Evolutionary conservation across 1,140 invertebrate species (phyloP).

Genomic region (Drosophila yakuba): DNA sequence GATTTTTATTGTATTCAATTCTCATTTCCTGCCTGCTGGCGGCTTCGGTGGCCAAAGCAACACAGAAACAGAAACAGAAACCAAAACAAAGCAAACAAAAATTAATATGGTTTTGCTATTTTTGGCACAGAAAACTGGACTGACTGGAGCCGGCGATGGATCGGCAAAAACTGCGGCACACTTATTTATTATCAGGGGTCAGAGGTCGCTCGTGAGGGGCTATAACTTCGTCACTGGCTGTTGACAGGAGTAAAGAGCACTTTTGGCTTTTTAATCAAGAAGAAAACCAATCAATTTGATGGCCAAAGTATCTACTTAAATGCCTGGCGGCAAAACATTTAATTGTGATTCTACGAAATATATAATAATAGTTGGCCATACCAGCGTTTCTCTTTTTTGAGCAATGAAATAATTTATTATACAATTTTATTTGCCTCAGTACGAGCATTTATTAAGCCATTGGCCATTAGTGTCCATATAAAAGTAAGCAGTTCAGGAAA

Average conservation of each 20-base stretch:
- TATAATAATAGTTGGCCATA: neutral
- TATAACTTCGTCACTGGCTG: constrained; percentile 20
- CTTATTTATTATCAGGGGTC: constrained; percentile 16
- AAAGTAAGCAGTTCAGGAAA: too few relatives aligned
- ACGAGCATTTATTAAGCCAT: neutral
- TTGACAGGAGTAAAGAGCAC: constrained; percentile 27
- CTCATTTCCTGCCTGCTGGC: constrained; percentile 60
- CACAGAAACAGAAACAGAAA: constrained; percentile 5
- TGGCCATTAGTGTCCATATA: neutral
- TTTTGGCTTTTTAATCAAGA: constrained; percentile 27
- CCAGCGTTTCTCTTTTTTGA: neutral
- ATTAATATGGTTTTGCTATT: constrained; percentile 69
- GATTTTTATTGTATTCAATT: constrained; percentile 77
- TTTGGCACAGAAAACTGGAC: constrained; percentile 53
- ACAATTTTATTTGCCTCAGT: neutral
- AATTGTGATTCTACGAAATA: neutral
- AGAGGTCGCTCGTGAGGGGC: constrained; percentile 11
- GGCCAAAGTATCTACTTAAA: constrained; percentile 11
- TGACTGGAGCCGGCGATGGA: constrained; percentile 26
- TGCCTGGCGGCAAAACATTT: neutral
- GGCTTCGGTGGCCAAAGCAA: constrained; percentile 13
- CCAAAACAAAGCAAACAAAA: constrained; percentile 47
- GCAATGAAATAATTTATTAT: neutral
- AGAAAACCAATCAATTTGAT: constrained; percentile 39
- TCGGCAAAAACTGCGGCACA: constrained; percentile 23